Base-by-base conservation (phyloP, 2,113 vertebrate genomes). In the Tenebrosternarchus preto region DNA sequence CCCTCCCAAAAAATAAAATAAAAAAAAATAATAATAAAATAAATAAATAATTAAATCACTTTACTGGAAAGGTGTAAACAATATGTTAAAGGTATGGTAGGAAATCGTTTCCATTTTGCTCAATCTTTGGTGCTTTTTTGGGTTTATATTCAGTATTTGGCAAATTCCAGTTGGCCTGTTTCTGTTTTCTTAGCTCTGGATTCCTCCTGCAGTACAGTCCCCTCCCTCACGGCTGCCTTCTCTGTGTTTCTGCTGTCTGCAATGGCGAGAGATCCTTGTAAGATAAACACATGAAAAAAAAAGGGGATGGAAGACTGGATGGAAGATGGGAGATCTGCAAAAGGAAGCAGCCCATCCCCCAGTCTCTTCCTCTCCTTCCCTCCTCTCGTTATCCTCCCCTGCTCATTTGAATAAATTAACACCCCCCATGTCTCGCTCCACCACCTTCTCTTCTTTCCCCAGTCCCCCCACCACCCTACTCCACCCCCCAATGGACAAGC, bases 371-470 rank as follows among this genome's bases (percentile, higher is more conserved):
- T 85, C 86, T 71, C 77, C 67, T 55, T 43, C 36, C 72, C 82
- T 71, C 50, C 86, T 87, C 84, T 91, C 83, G 78, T 90, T 92
- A 91, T 90, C 87, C 89, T 90, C 87, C 84, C 82, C 77, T 83
- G 88, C 89, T 92, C 90, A 92, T 93, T 92, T 92, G 88, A 94
- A 93, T 93, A 93, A 92, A 92, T 93, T 91, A 93, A 89, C 92
- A 91, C 90, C 84, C 73, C 88, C 88, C 88, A 91, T 89, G 87
- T 90, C 86, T 89, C 82, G 24, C 85, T 79, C 74, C 66, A 43
- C 77, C 83, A 82, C 86, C 76, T 56, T 72, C 82, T 59, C 63
- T 64, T 74, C 78, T 64, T 50, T 72, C 29, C 70, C n/a, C 11
- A 16, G 24, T n/a, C 53, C 56, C 39, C 73, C 74, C 50, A 17